A percentile compares a stretch with the other conserved stretches of the same genome.
phyloP scores from a whole-genome alignment of 2,797 vertebrate genomes.

The Adelosebastes latens region DNA sequence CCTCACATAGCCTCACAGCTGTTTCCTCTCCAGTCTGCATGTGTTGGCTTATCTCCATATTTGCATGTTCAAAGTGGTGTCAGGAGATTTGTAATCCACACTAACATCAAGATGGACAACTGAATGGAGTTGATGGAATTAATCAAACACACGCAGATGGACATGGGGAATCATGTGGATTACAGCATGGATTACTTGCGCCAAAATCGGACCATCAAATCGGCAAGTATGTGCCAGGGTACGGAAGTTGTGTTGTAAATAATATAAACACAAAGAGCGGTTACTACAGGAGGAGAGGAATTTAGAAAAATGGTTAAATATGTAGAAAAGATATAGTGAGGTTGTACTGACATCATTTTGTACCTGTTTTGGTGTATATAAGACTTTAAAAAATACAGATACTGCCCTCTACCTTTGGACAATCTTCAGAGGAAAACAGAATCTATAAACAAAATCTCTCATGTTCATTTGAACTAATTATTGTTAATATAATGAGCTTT shows the following conservation, averaged over 20 bases:
- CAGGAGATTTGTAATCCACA: slow-evolving; percentile 48
- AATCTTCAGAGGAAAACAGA: no score
- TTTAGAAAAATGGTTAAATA: not conserved
- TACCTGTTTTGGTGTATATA: not conserved
- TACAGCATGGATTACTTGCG: slow-evolving; percentile 21
- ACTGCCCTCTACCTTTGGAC: not conserved
- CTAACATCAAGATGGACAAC: slow-evolving; percentile 28
- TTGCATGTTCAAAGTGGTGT: slow-evolving; percentile 34
- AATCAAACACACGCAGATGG: slow-evolving; percentile 48
- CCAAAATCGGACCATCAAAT: slow-evolving; percentile 21
- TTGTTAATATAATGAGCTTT: no score
- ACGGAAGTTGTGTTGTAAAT: not conserved
- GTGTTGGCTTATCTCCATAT: slow-evolving; percentile 33
- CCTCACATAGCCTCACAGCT: slow-evolving; percentile 4
- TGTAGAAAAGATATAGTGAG: not conserved
- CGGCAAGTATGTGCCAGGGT: not conserved
- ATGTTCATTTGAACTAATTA: no score
- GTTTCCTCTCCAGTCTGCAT: not conserved
- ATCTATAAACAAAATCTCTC: no score
- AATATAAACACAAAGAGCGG: not conserved
- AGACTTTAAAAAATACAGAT: not conserved
- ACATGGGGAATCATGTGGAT: slow-evolving; percentile 44
- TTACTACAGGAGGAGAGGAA: not conserved
- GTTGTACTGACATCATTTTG: not conserved
- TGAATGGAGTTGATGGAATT: slow-evolving; percentile 34